These are phyloP conservation scores for Chlorospingus flavigularis DNA, from an alignment of 2,797 vertebrate genomes.

Conservation along the genomic window DNA sequence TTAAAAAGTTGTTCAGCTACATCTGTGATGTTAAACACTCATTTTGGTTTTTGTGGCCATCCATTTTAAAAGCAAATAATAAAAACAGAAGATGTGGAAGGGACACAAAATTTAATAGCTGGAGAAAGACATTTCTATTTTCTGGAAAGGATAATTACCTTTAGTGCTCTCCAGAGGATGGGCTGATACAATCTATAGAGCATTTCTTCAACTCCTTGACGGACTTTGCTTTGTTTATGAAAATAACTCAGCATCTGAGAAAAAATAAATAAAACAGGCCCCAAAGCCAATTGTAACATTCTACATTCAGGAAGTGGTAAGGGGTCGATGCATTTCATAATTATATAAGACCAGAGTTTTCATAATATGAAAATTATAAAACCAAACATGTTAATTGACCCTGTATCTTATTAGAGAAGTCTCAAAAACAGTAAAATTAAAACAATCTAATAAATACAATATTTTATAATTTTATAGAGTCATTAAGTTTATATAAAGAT, in stretches of 20 bases:
- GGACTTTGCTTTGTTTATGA: slow-evolving; percentile 87
- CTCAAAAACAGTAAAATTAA: background rate
- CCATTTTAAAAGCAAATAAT: background rate
- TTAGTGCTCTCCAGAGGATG: slow-evolving; percentile 91
- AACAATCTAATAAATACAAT: background rate
- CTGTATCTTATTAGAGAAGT: background rate
- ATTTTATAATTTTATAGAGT: background rate
- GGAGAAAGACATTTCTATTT: background rate
- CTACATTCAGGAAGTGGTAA: background rate
- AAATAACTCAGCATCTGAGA: slow-evolving; percentile 88
- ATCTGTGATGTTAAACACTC: background rate
- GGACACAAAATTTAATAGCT: background rate
- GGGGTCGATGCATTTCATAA: background rate
- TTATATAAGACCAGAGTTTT: background rate
- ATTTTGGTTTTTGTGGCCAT: background rate
- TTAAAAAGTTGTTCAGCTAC: background rate
- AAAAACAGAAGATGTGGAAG: background rate
- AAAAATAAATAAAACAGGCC: background rate
- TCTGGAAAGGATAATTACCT: slow-evolving; percentile 70
- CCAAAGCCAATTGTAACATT: background rate
- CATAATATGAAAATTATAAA: background rate
- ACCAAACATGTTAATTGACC: background rate
- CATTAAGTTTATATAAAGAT: background rate
- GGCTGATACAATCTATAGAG: slow-evolving; percentile 88
- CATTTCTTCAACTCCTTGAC: slow-evolving; percentile 88